phyloP scores from a whole-genome alignment of 2,113 vertebrate species.

The Cranoglanis bouderius region DNA sequence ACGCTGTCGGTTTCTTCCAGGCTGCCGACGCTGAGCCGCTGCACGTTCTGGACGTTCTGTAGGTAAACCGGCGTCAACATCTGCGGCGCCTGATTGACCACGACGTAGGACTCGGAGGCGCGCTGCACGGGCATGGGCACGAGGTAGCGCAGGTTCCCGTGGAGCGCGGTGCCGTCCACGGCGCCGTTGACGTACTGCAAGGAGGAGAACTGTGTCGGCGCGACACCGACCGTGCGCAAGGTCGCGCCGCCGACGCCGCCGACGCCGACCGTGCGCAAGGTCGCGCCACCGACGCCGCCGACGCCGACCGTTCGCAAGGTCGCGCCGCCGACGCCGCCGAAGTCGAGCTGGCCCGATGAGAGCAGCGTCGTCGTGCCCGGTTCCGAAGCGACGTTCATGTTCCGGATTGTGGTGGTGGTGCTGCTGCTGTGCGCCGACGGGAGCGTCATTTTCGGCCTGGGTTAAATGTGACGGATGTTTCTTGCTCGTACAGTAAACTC shows the following conservation, averaged over 20 bases:
- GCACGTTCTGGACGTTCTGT: slow-evolving; percentile 35
- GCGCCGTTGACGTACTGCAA: slow-evolving; percentile 56
- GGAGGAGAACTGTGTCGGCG: slow-evolving; percentile 14
- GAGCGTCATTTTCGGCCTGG: slow-evolving; percentile 60
- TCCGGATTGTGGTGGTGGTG: slow-evolving; percentile 40
- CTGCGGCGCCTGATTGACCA: slow-evolving; percentile 51
- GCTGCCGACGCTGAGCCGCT: slow-evolving; percentile 38
- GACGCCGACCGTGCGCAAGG: background rate
- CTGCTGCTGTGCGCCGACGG: slow-evolving; percentile 49
- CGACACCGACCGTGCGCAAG: background rate
- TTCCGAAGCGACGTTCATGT: slow-evolving; percentile 60
- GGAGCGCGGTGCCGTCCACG: slow-evolving; percentile 45
- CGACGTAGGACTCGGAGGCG: slow-evolving; percentile 46
- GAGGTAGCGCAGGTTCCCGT: slow-evolving; percentile 62
- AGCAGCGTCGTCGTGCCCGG: slow-evolving; percentile 16
- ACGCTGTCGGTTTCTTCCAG: slow-evolving; percentile 40
- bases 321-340: background rate
- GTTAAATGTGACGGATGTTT: no score
- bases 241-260: background rate
- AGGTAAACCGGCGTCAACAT: slow-evolving; percentile 52
- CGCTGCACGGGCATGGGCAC: slow-evolving; percentile 59
- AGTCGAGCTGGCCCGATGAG: background rate
- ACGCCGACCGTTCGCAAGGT: slow-evolving; percentile 4
- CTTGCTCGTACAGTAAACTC: background rate
- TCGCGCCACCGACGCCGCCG: background rate